phyloP scores from a whole-genome alignment of 1,140 invertebrate species.

The Drosophila varians region DNA sequence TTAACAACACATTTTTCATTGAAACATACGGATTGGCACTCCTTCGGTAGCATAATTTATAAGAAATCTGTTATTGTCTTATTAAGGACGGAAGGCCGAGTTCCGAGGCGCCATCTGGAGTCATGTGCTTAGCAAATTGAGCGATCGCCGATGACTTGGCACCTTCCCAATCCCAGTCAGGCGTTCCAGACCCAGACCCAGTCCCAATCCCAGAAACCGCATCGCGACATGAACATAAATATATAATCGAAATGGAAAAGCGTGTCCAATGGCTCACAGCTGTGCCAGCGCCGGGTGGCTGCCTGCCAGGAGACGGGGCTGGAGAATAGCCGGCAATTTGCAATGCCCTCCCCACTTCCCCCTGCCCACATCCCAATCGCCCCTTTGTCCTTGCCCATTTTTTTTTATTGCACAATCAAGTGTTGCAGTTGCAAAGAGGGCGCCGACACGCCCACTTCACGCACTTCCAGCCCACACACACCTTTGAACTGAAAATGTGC shows the following conservation, averaged over 20 bases:
- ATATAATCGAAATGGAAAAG: constrained; percentile 74
- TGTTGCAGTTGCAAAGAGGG: constrained; percentile 60
- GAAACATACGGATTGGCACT: constrained; percentile 3
- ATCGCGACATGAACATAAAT: constrained; percentile 73
- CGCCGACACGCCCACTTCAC: constrained; percentile 68
- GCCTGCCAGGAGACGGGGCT: background rate
- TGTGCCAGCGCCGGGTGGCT: constrained; percentile 29
- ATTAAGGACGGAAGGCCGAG: constrained; percentile 36
- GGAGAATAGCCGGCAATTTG: constrained; percentile 48
- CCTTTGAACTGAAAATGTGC: constrained; percentile 64
- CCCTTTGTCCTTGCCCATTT: constrained; percentile 8
- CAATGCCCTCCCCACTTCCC: constrained; percentile 58
- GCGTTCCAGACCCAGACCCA: too few relatives aligned
- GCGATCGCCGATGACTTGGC: constrained; percentile 62
- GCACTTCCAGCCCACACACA: constrained; percentile 55
- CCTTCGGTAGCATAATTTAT: constrained; percentile 58
- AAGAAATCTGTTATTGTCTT: constrained; percentile 77
- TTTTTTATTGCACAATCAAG: constrained; percentile 79
- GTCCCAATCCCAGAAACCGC: constrained; percentile 53
- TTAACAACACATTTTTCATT: constrained; percentile 48
- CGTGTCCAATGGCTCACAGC: constrained; percentile 65
- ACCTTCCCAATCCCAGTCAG: constrained; percentile 59
- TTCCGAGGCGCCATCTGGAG: constrained; percentile 60
- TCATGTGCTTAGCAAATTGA: constrained; percentile 77
- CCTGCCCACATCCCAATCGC: background rate